These are phyloP conservation scores for Heterochromis multidens DNA, from an alignment of 2,113 vertebrate genomes.

Conservation along the genomic window DNA sequence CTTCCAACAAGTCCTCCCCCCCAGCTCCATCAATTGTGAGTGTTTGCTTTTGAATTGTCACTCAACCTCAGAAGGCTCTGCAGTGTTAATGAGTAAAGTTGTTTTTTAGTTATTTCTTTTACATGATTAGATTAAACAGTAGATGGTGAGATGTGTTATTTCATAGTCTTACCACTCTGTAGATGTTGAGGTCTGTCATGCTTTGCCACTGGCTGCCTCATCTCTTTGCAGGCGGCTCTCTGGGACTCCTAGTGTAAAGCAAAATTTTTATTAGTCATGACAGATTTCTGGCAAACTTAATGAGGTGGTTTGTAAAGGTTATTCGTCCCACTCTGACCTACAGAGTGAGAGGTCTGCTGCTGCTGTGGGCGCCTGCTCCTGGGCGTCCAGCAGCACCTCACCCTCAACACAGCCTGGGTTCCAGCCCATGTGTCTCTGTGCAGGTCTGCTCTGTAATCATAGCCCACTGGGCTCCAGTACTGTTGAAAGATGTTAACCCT, in stretches of 20 bases:
- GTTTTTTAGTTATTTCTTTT: not conserved
- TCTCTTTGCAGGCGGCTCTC: not conserved
- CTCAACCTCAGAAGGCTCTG: not conserved
- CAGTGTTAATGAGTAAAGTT: not conserved
- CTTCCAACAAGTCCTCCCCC: constrained; percentile 77
- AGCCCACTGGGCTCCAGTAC: constrained; percentile 13
- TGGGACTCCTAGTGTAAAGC: not conserved
- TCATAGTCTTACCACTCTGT: not conserved
- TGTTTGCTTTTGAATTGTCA: not conserved
- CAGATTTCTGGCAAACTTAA: not conserved
- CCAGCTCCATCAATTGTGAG: constrained; percentile 72
- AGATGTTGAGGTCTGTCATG: not conserved
- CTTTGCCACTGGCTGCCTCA: not conserved
- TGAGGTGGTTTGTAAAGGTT: constrained; percentile 26
- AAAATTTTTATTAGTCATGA: not conserved
- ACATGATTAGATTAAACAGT: not conserved
- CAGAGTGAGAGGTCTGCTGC: constrained; percentile 36
- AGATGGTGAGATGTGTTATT: not conserved
- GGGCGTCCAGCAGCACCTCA: constrained; percentile 44
- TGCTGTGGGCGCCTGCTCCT: constrained; percentile 25
- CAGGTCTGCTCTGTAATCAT: constrained; percentile 61
- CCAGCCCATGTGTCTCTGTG: constrained; percentile 46
- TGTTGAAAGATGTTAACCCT: constrained; percentile 41
- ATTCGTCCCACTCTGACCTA: constrained; percentile 21
- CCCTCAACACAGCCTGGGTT: constrained; percentile 50